phyloP scores from a whole-genome alignment of 2,888 invertebrate genomes.

The Leuctra nigra region DNA sequence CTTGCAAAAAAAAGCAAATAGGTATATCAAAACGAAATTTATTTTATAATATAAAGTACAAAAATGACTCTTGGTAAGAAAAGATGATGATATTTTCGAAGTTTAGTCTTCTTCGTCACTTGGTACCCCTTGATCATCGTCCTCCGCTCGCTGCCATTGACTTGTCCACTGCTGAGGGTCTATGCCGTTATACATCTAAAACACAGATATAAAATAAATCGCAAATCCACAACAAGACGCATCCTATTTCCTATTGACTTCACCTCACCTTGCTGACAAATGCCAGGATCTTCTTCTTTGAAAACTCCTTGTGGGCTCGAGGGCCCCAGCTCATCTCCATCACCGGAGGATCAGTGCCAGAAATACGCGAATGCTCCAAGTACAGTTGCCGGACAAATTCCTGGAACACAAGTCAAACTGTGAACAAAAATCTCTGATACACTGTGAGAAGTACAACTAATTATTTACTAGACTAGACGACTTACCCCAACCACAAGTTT shows the following conservation, averaged over 20 bases:
- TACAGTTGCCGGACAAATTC: slow-evolving; percentile 6
- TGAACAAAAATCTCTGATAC: too few relatives aligned
- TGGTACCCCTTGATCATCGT: too few relatives aligned
- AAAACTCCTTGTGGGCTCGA: not conserved
- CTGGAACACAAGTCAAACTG: not conserved
- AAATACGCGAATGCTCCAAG: not conserved
- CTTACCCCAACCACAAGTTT: not conserved
- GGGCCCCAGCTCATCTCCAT: not conserved
- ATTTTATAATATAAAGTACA: too few relatives aligned
- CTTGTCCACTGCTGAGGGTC: not conserved
- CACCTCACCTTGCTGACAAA: slow-evolving; percentile 2
- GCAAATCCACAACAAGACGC: not conserved
- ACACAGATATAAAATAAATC: not conserved
- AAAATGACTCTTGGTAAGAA: too few relatives aligned
- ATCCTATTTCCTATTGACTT: not conserved
- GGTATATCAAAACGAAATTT: too few relatives aligned
- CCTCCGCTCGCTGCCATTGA: not conserved
- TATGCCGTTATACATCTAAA: not conserved
- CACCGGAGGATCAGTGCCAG: not conserved
- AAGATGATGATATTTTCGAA: too few relatives aligned
- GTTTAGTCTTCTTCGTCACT: too few relatives aligned
- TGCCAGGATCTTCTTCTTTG: not conserved
- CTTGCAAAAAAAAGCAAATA: too few relatives aligned
- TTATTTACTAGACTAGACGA: not conserved
- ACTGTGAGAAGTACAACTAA: too few relatives aligned